Evolutionary conservation across 2,113 vertebrate species (phyloP).

Genomic region (Pelobates fuscus): DNA sequence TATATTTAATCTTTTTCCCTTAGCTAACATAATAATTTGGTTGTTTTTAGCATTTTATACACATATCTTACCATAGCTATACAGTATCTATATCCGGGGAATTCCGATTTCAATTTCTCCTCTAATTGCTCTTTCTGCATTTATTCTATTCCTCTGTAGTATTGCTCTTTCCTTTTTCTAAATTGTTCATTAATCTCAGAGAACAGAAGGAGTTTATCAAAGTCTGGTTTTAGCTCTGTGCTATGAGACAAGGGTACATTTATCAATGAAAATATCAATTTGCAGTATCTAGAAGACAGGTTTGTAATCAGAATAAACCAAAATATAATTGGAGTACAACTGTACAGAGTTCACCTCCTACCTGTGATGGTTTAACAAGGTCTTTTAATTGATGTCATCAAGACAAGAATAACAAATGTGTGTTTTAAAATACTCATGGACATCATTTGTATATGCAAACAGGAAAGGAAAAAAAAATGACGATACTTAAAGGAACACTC

Average conservation of each 20-base stretch:
- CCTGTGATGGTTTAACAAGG: background rate
- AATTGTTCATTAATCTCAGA: conserved; percentile 20
- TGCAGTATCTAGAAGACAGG: background rate
- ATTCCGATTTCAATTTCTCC: background rate
- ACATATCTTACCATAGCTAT: background rate
- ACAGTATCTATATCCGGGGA: background rate
- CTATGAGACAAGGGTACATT: background rate
- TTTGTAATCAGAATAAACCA: background rate
- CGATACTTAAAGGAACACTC: no score
- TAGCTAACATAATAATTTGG: conserved; percentile 3
- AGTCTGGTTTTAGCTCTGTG: conserved; percentile 11
- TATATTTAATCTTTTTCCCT: conserved; percentile 1
- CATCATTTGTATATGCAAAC: no score
- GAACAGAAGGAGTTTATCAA: conserved; percentile 20
- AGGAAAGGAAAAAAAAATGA: no score
- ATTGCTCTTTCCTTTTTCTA: background rate
- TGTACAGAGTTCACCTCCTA: background rate
- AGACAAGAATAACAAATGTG: no score
- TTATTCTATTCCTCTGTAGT: background rate
- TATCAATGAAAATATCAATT: conserved; percentile 7
- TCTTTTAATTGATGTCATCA: background rate
- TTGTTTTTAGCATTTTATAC: conserved; percentile 8
- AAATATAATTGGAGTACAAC: background rate
- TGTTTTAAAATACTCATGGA: no score
- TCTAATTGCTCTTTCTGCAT: background rate